Evolutionary conservation across 2,888 invertebrate species (phyloP).

Genomic region (Zygothrica quintamaculata): DNA sequence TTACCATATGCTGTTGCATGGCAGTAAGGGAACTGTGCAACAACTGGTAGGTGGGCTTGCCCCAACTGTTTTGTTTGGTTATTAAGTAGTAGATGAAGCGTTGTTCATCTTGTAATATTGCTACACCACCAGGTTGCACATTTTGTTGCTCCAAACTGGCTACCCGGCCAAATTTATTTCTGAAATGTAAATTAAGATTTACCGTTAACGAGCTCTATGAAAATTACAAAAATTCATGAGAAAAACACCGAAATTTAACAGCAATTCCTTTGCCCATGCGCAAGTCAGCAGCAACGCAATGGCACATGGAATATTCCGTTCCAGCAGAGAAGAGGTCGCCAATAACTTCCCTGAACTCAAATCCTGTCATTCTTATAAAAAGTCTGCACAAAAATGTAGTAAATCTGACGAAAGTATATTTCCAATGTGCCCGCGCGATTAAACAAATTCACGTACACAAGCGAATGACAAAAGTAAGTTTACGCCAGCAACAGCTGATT

Average conservation of each 20-base stretch:
- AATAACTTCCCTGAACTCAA: conserved; percentile 82
- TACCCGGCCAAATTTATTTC: conserved; percentile 80
- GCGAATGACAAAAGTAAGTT: conserved; percentile 37
- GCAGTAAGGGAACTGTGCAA: conserved; percentile 83
- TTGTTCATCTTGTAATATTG: conserved; percentile 81
- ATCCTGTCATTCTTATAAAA: conserved; percentile 45
- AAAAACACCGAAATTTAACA: conserved; percentile 81
- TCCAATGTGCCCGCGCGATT: conserved; percentile 52
- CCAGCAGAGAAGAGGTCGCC: conserved; percentile 85
- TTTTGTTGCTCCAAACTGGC: conserved; percentile 74
- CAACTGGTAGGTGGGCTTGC: conserved; percentile 85
- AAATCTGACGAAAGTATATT: conserved; percentile 7
- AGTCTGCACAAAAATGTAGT: too few species aligned
- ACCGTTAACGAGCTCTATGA: background rate
- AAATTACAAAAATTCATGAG: background rate
- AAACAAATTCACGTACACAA: conserved; percentile 22
- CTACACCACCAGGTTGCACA: conserved; percentile 85
- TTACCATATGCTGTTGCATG: conserved; percentile 83
- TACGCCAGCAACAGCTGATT: conserved; percentile 20
- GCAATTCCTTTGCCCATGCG: conserved; percentile 87
- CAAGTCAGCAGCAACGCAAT: conserved; percentile 86
- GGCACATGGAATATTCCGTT: conserved; percentile 85
- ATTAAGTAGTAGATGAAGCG: conserved; percentile 87
- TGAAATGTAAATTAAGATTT: too few species aligned
- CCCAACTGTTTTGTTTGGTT: conserved; percentile 86